Percentiles rank a stretch among this genome's conserved stretches.
Evolutionary conservation across 2,797 vertebrate species (phyloP).

Genomic region (Meda fulgida): DNA sequence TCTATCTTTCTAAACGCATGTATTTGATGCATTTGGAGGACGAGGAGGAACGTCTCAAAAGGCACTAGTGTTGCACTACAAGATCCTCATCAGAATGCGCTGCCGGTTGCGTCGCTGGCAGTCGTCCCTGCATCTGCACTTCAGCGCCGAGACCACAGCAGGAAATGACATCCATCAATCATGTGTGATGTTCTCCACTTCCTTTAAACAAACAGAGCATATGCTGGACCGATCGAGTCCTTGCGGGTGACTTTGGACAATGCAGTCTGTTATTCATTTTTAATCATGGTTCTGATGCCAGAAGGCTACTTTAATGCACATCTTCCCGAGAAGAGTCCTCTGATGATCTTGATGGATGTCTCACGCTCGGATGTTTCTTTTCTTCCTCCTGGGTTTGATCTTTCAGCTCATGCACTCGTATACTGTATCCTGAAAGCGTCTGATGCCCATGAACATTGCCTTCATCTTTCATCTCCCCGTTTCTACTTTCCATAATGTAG

Average conservation of each 20-base stretch:
- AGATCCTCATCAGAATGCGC: constrained; percentile 69
- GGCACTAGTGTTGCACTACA: constrained; percentile 20
- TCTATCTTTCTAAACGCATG: neutral
- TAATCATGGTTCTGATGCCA: neutral
- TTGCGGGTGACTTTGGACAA: constrained; percentile 22
- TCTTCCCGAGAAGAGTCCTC: neutral
- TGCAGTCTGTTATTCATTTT: neutral
- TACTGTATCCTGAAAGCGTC: neutral
- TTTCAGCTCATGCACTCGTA: neutral
- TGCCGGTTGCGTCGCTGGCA: constrained; percentile 55
- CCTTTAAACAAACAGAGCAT: constrained; percentile 66
- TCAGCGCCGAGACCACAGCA: constrained; percentile 58
- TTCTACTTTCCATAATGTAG: constrained; percentile 1
- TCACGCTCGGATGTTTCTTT: neutral
- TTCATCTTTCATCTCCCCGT: constrained; percentile 5
- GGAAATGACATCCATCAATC: constrained; percentile 70
- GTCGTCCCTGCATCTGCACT: constrained; percentile 25
- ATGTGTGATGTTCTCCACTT: constrained; percentile 65
- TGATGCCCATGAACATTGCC: neutral
- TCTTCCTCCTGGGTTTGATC: neutral
- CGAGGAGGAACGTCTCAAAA: constrained; percentile 3
- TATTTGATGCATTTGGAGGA: constrained; percentile 4
- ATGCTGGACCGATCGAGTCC: neutral
- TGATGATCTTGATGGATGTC: constrained; percentile 9
- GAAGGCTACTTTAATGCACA: neutral